These are phyloP conservation scores for Lampropteryx suffumata DNA, from an alignment of 2,888 invertebrate genomes.

Conservation along the genomic window DNA sequence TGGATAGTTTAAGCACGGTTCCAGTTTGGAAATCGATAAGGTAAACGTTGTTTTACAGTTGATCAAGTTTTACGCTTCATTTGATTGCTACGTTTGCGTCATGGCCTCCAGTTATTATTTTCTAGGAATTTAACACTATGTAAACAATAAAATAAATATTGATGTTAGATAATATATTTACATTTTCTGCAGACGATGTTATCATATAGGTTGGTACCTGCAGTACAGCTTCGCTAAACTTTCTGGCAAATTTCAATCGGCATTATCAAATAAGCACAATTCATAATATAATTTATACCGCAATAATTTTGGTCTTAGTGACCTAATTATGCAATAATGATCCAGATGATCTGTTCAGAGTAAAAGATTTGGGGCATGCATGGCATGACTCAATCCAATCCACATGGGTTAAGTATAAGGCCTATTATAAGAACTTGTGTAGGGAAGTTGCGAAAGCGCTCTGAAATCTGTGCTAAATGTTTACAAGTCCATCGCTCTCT, in stretches of 20 bases:
- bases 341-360: constrained; percentile 18
- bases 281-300: too few species aligned
- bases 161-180: too few species aligned
- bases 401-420: constrained; percentile 42
- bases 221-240: too few species aligned
- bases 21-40: constrained; percentile 45
- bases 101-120: constrained; percentile 25
- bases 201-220: too few species aligned
- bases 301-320: background rate
- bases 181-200: too few species aligned
- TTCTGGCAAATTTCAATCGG: too few species aligned
- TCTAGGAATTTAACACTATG: constrained; percentile 1
- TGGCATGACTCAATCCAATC: constrained; percentile 37
- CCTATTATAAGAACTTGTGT: constrained; percentile 47
- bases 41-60: constrained; percentile 43
- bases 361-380: constrained; percentile 19
- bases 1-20: constrained; percentile 20
- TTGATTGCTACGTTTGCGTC: constrained; percentile 34
- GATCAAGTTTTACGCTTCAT: constrained; percentile 48
- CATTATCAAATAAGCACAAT: too few species aligned
- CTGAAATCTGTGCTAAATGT: constrained; percentile 2
- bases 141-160: constrained; percentile 1
- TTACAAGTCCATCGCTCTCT: constrained; percentile 9
- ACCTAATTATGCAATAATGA: constrained; percentile 7
- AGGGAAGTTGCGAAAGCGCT: constrained; percentile 51